A percentile compares a stretch with the other conserved stretches of the same genome.
These are phyloP conservation scores for Neomicropteryx cornuta DNA, from an alignment of 1,140 invertebrate species.

Conservation along the genomic window DNA sequence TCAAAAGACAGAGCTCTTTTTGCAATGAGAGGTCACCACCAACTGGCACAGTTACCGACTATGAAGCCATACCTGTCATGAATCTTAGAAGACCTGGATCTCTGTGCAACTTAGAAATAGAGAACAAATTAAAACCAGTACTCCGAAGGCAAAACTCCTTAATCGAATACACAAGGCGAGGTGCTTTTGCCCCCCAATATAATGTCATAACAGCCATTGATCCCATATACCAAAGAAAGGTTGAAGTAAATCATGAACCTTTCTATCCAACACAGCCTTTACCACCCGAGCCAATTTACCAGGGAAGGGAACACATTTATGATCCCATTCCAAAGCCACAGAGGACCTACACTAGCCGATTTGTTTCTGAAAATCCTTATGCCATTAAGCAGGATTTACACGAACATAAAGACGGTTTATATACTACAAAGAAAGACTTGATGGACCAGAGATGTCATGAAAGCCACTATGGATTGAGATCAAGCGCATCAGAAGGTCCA, in stretches of 20 bases:
- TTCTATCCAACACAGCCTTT: constrained; percentile 34
- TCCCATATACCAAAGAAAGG: constrained; percentile 39
- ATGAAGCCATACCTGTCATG: constrained; percentile 27
- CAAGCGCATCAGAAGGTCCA: constrained; percentile 23
- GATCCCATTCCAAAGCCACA: constrained; percentile 37
- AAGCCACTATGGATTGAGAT: constrained; percentile 19
- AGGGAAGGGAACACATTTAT: constrained; percentile 36
- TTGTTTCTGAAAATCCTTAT: constrained; percentile 34
- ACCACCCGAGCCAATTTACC: constrained; percentile 38
- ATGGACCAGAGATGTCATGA: no score
- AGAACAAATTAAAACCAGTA: constrained; percentile 39
- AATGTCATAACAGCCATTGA: constrained; percentile 43
- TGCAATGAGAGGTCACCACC: constrained; percentile 32
- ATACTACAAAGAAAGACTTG: no score
- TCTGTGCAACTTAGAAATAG: constrained; percentile 39
- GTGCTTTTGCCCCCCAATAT: constrained; percentile 31
- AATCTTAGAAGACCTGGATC: constrained; percentile 34
- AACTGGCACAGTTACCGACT: constrained; percentile 32
- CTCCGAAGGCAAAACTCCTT: constrained; percentile 39
- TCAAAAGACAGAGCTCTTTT: constrained; percentile 38
- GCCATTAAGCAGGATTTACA: constrained; percentile 29
- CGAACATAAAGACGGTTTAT: no score
- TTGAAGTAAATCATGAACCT: constrained; percentile 37
- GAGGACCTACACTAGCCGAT: constrained; percentile 33
- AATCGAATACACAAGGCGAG: constrained; percentile 38